These are phyloP conservation scores for Enteromius trimaculatus DNA, from an alignment of 2,797 vertebrate species.

Conservation along the genomic window DNA sequence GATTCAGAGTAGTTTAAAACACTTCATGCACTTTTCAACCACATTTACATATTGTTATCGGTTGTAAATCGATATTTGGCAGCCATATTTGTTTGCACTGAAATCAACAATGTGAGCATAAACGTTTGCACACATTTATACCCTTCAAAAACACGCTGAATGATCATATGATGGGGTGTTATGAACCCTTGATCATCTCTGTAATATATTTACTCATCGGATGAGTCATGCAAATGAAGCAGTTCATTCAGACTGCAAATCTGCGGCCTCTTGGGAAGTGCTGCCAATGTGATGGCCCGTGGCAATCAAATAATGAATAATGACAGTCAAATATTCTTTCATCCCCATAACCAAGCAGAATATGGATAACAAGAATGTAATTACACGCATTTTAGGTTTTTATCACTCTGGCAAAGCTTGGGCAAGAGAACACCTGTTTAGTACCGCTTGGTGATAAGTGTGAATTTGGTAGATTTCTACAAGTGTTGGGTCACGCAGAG, in stretches of 20 bases:
- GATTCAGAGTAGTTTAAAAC: conserved; percentile 12
- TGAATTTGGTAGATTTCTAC: neutral
- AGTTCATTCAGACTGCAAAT: conserved; percentile 42
- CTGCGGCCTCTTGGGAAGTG: conserved; percentile 14
- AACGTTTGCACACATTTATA: conserved; percentile 24
- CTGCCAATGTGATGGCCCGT: neutral
- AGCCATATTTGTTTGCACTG: neutral
- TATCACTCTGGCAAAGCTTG: neutral
- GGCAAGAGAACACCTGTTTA: neutral
- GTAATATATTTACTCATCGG: conserved; percentile 55
- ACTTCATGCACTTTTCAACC: neutral
- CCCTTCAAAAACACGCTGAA: conserved; percentile 26
- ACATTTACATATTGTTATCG: neutral
- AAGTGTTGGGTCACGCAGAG: conserved; percentile 11
- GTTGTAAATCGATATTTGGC: conserved; percentile 1
- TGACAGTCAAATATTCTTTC: neutral
- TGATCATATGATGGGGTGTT: conserved; percentile 45
- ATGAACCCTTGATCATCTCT: conserved; percentile 38
- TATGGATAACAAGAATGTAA: neutral
- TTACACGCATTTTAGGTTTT: neutral
- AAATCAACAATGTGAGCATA: neutral
- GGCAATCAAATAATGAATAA: conserved; percentile 31
- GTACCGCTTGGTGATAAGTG: neutral
- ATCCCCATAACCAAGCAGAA: neutral
- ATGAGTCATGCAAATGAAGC: conserved; percentile 21